These are phyloP conservation scores for Lymantria monacha DNA, from an alignment of 2,888 invertebrate genomes.

Conservation along the genomic window DNA sequence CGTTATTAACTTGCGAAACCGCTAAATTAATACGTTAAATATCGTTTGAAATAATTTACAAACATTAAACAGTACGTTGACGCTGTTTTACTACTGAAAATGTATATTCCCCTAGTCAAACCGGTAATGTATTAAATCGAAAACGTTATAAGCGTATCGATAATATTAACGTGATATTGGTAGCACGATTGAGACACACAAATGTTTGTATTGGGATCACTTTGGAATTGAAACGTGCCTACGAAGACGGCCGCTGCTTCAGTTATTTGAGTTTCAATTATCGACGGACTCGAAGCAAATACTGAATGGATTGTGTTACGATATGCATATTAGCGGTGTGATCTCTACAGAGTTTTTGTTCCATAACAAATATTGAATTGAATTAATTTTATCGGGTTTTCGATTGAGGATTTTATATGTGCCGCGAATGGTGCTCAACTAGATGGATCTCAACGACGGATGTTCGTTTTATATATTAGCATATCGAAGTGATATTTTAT, in stretches of 20 bases:
- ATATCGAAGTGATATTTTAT: no score
- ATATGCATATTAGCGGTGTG: constrained; percentile 64
- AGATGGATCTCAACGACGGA: no score
- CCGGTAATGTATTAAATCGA: constrained; percentile 14
- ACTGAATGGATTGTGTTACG: constrained; percentile 60
- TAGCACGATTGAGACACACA: constrained; percentile 71
- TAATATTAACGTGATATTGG: constrained; percentile 32
- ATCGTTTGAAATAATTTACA: not conserved
- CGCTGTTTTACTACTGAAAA: not conserved
- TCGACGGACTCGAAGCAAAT: constrained; percentile 67
- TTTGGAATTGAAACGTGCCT: constrained; percentile 80
- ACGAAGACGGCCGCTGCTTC: constrained; percentile 67
- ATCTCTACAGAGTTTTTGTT: constrained; percentile 26
- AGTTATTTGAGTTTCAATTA: constrained; percentile 79
- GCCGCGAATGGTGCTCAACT: not conserved
- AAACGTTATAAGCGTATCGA: constrained; percentile 13
- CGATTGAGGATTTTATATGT: not conserved
- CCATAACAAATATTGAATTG: constrained; percentile 28
- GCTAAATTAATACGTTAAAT: not conserved
- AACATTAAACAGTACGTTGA: not conserved
- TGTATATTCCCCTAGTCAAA: not conserved
- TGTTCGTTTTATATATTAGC: no score
- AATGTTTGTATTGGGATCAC: constrained; percentile 78
- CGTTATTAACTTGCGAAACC: not conserved
- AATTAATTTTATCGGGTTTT: constrained; percentile 18